Conservation (phyloP, 2,113 vertebrate species). For the Aegotheles bennettii region DNA sequence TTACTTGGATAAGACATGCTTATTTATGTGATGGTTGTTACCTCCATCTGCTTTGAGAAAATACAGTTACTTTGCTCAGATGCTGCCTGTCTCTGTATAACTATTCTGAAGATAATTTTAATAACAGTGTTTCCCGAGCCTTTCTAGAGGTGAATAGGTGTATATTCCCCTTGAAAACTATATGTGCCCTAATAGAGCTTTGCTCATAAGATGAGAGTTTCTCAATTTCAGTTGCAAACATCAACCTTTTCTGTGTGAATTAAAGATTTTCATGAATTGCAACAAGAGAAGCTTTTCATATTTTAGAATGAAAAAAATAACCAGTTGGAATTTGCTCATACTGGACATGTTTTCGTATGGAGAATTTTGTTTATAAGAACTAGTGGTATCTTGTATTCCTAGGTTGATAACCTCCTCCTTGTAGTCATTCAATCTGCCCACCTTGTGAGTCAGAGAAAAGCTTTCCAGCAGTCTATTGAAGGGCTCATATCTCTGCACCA, state of each 20-base stretch:
- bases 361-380: neutral
- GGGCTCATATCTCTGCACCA: constrained; percentile 84
- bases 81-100: neutral
- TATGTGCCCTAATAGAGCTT: neutral
- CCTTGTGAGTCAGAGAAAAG: constrained; percentile 87
- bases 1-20: neutral
- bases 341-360: neutral
- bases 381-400: neutral
- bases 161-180: neutral
- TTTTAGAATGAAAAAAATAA: neutral
- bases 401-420: constrained; percentile 91
- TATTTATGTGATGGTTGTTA: neutral
- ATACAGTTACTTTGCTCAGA: neutral
- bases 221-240: neutral
- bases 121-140: neutral
- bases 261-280: neutral
- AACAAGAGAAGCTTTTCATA: neutral
- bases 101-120: neutral
- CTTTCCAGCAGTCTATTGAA: constrained; percentile 90
- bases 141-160: neutral
- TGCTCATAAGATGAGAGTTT: neutral
- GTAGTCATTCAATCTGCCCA: constrained; percentile 93
- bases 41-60: neutral
- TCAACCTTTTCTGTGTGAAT: neutral
- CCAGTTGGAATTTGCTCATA: neutral